These are phyloP conservation scores for Drosophila limbata DNA, from an alignment of 2,888 invertebrate genomes.

Conservation along the genomic window DNA sequence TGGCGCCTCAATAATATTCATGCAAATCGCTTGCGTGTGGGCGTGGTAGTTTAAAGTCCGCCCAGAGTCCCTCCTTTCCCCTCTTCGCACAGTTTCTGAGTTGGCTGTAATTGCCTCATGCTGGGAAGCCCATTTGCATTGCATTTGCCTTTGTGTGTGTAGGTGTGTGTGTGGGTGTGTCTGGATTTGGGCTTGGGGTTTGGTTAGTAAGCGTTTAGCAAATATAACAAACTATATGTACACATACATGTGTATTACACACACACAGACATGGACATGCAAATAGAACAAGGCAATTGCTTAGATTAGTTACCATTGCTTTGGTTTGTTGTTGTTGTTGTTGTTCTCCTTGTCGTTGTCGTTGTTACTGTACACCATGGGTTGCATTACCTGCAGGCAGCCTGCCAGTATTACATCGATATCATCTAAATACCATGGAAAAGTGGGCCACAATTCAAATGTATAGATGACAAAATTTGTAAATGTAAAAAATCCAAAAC, in stretches of 20 bases:
- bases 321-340: constrained; percentile 6
- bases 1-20: constrained; percentile 55
- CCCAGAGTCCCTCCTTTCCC: neutral
- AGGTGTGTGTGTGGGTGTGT: neutral
- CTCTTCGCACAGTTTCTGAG: constrained; percentile 1
- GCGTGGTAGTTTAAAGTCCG: constrained; percentile 41
- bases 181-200: constrained; percentile 9
- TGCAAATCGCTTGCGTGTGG: constrained; percentile 50
- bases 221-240: constrained; percentile 72
- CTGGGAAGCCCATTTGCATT: constrained; percentile 38
- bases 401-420: neutral
- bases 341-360: neutral
- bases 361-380: constrained; percentile 7
- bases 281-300: constrained; percentile 66
- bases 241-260: constrained; percentile 10
- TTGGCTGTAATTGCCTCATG: constrained; percentile 54
- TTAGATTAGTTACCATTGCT: constrained; percentile 62
- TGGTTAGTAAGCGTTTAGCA: constrained; percentile 67
- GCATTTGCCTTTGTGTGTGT: constrained; percentile 8
- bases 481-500: constrained; percentile 7
- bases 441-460: neutral
- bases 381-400: constrained; percentile 4
- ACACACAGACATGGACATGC: constrained; percentile 35
- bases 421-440: constrained; percentile 1
- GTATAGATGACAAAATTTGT: neutral